phyloP scores from a whole-genome alignment of 1,140 invertebrate species.

The Anagrus nilaparvatae region DNA sequence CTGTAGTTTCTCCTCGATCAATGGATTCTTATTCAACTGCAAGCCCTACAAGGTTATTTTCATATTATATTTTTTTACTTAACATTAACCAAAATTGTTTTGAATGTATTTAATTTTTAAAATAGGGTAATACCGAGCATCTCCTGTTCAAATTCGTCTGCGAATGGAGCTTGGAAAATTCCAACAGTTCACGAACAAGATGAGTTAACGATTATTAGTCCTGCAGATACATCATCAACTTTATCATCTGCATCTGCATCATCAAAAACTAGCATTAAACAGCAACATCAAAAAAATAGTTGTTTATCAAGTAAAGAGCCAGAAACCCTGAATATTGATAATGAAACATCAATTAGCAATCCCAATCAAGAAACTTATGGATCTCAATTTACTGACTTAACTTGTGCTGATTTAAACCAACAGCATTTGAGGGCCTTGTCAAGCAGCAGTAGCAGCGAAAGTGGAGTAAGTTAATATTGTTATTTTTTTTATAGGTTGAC shows the following conservation, averaged over 20 bases:
- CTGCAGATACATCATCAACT: conserved; percentile 24
- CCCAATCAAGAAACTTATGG: conserved; percentile 17
- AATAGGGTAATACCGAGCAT: too few species aligned
- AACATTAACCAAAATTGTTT: neutral
- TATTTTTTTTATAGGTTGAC: conserved; percentile 7
- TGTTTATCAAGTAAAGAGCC: conserved; percentile 17
- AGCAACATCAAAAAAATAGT: conserved; percentile 17
- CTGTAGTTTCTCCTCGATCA: conserved; percentile 19
- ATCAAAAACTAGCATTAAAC: conserved; percentile 24
- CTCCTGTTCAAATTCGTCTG: conserved; percentile 6
- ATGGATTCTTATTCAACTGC: conserved; percentile 26
- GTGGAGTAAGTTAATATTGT: conserved; percentile 29
- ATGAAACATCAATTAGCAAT: conserved; percentile 22
- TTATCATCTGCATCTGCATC: conserved; percentile 23
- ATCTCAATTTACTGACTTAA: conserved; percentile 25
- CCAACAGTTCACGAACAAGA: conserved; percentile 25
- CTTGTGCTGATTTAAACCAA: conserved; percentile 28
- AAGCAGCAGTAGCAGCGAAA: conserved; percentile 42
- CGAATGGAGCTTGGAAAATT: conserved; percentile 22
- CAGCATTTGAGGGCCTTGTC: conserved; percentile 31
- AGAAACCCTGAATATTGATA: conserved; percentile 13
- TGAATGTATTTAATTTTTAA: conserved; percentile 13
- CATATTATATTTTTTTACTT: neutral
- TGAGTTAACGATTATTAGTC: conserved; percentile 23
- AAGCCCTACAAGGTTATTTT: conserved; percentile 21